Base-by-base conservation (phyloP, 2,888 invertebrate genomes). In the Rhingia rostrata region DNA sequence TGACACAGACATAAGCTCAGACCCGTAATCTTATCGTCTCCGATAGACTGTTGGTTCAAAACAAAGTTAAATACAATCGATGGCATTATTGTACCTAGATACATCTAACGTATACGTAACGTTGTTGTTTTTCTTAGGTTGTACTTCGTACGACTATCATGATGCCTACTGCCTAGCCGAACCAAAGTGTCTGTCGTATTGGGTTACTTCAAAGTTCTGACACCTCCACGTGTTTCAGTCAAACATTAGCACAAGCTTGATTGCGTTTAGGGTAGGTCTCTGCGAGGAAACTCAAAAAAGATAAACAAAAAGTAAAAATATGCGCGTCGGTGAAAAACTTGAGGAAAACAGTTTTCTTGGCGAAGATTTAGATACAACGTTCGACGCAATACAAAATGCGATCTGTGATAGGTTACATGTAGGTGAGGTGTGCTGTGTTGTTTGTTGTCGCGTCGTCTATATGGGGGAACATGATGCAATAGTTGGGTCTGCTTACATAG, bases 21-120 rank as follows among this genome's bases (percentile, higher is more conserved):
- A 47, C 30, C 4, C 9, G 72, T 61, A 72, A 73, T 63, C 61
- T 73, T 73, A 73, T 73, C 72, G 45, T 7, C 33, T 5, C 14
- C 9, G 12, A 22, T 41, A 12, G 47, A 39, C 22, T 60, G 33
- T 51, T 33, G 51, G 51, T 51, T 53, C 4, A 41, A 39, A 70
- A 49, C 14, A 35, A 30, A 41, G 30, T 41, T 56, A 35, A 45
- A 3, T 47, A 60, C 51, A 61, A 60, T 72, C 54, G 47, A 56
- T 58, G 14, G 43, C 4, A 35, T 12, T 53, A 60, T 51, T 60
- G n/a, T 12, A n/a, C n/a, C n/a, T n/a, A 22, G 14, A 6, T 12
- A 47, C 39, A 39, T 39, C 10, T 39, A 22, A 22, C 39, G 49
- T 39, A 6, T 37, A 30, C 49, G 22, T 37, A 61, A 47, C 45